Evolutionary conservation across 1,140 invertebrate genomes (phyloP), one percentile per base, ranked within the genome.

Genomic region (Triops longicaudatus): DNA sequence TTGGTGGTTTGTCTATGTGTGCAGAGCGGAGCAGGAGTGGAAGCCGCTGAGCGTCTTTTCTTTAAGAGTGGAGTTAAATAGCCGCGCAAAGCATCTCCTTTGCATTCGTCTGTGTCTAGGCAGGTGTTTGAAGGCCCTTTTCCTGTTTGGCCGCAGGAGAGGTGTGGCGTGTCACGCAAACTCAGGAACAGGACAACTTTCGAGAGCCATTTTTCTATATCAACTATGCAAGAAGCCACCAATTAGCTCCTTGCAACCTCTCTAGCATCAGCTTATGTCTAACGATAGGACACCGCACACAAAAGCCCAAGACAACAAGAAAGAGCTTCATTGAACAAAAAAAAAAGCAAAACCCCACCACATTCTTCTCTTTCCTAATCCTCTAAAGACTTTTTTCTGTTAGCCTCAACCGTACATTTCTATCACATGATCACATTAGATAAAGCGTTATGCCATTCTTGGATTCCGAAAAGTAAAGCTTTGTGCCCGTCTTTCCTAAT

Each of bases 41-140:
- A 22, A 63, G 50, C 50, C 50, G 50, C 50, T n/a, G 2, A 63
- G 50, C 50, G 9, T 63, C 50, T 63, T 63, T 63, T 63, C 50
- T 63, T 63, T 63, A 63, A 63, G 50, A 17, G 50, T 63, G 10
- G 10, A 14, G 10, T 63, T 63, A 63, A 63, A 63, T 63, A 63
- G 50, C 50, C 50, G 50, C 50, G 50, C 17, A 63, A 63, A 63
- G 50, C 50, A 63, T 63, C 50, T 63, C 50, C 50, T 63, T 14
- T 63, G 50, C 50, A 63, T 63, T 63, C 50, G 50, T 63, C 50
- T 63, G 17, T 63, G 50, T 63, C 50, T 63, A 63, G 50, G 50
- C 50, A 63, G 50, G 50, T 63, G 50, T 63, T 63, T 63, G 50
- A 63, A 63, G 50, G 50, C 50, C 50, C 50, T 63, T 63, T 63